Evolutionary conservation across 1,140 invertebrate species (phyloP), one percentile per base, ranked within the genome.

Genomic region (Chlorops oryzae): DNA sequence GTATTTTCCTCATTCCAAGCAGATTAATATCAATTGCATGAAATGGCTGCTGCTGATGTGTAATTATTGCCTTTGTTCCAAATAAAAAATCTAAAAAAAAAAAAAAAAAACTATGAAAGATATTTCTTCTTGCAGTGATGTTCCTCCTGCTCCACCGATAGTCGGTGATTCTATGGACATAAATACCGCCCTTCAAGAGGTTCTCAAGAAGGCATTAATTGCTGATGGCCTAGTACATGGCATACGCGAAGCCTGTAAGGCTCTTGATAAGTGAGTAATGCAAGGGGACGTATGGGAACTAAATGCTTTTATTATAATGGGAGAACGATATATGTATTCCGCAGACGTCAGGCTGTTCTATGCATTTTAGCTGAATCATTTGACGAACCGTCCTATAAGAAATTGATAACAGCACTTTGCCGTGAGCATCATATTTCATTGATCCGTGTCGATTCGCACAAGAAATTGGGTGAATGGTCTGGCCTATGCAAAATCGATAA

Each of bases 401-500:
- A 97, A 73, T 78, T 99, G 22, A 92, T 99, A n/a, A 92, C 96
- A 72, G 96, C 94, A 37, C 81, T 99, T 20, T 99, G 97, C 80
- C 90, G 92, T 50, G 94, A 99, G 75, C 96, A 99, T 77, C 85
- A 92, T 71, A 99, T 99, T 72, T 92, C 94, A 48, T 76, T 99
- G 27, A 88, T 99, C 50, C 67, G 79, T 73, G 94, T 99, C 47
- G 94, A 98, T 71, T 94, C 95, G 75, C 98, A 97, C 78, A 98
- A 98, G 74, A 96, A 96, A 72, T 81, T 99, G 18, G 96, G 96
- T 24, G 96, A 99, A 82, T 98, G 96, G 95, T 88, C 93, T 54
- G 97, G 96, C 56, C 81, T 99, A 27, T 99, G 97, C 78, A 99
- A 99, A 80, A 95, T 98, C 67, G 97, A 99, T 77, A 96, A 92